These are phyloP conservation scores for Rhopalosiphum padi DNA, from an alignment of 1,140 invertebrate species.

Conservation along the genomic window DNA sequence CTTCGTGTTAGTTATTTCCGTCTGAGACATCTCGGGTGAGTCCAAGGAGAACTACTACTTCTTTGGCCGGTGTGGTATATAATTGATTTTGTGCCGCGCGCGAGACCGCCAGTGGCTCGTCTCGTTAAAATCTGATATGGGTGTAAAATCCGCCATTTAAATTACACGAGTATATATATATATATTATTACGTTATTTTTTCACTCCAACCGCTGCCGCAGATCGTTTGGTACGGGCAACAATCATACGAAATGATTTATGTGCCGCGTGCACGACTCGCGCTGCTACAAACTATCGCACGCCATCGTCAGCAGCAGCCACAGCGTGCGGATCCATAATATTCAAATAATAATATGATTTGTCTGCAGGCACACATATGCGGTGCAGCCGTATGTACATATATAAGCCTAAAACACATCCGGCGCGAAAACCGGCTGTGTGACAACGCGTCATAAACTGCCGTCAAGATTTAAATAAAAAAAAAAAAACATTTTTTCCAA, in stretches of 20 bases:
- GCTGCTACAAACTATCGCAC: neutral
- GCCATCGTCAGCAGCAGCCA: neutral
- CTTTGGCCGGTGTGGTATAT: neutral
- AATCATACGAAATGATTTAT: conserved; percentile 1
- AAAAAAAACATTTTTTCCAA: neutral
- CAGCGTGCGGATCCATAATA: neutral
- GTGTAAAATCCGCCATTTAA: conserved; percentile 35
- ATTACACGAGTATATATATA: neutral
- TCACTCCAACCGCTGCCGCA: neutral
- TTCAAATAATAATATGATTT: neutral
- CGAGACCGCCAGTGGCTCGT: neutral
- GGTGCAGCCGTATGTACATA: neutral
- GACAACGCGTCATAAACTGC: neutral
- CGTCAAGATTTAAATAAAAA: neutral
- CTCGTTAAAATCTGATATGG: conserved; percentile 31
- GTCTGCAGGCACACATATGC: neutral
- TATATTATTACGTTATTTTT: neutral
- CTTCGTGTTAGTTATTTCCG: neutral
- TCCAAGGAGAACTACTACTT: conserved; percentile 28
- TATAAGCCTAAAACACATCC: neutral
- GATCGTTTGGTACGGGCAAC: neutral
- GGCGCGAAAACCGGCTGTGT: neutral
- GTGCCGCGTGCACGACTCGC: neutral
- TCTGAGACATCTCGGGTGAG: neutral
- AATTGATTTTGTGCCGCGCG: conserved; percentile 31